Evolutionary conservation across 2,888 invertebrate genomes (phyloP).

Genomic region (Drosophila kokeensis): DNA sequence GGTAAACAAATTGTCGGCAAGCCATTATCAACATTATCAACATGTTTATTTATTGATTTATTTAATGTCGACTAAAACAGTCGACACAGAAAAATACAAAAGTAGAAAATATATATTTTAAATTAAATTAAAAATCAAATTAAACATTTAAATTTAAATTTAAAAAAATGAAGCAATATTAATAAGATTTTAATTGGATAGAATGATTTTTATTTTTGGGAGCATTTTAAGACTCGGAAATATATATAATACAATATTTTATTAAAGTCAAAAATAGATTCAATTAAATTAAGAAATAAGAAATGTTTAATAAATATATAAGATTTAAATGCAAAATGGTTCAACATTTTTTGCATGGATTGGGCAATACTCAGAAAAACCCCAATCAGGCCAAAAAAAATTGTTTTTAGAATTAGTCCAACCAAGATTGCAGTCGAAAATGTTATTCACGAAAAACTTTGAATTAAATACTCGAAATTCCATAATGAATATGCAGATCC

Average conservation of each 20-base stretch:
- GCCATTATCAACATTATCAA: too few species aligned
- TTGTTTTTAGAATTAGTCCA: not conserved
- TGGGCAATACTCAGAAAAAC: not conserved
- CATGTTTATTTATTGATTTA: not conserved
- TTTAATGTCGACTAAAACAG: not conserved
- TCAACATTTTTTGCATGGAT: not conserved
- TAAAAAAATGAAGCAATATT: not conserved
- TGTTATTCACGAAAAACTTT: not conserved
- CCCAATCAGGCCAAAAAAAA: not conserved
- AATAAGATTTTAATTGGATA: not conserved
- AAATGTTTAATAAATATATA: not conserved
- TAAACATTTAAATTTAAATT: not conserved
- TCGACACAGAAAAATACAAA: too few species aligned
- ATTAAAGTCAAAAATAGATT: not conserved
- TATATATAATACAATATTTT: not conserved
- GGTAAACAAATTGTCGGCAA: constrained; percentile 4
- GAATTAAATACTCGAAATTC: not conserved
- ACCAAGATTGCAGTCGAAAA: not conserved
- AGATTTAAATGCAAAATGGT: not conserved
- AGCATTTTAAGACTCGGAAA: not conserved
- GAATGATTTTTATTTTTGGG: not conserved
- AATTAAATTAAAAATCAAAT: not conserved
- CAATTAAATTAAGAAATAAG: too few species aligned
- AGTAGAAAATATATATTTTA: not conserved
- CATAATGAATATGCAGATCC: not conserved